A percentile compares a stretch with the other conserved stretches of the same genome.
Conservation (phyloP, 1,140 invertebrate species). For the Apolygus lucorum region DNA sequence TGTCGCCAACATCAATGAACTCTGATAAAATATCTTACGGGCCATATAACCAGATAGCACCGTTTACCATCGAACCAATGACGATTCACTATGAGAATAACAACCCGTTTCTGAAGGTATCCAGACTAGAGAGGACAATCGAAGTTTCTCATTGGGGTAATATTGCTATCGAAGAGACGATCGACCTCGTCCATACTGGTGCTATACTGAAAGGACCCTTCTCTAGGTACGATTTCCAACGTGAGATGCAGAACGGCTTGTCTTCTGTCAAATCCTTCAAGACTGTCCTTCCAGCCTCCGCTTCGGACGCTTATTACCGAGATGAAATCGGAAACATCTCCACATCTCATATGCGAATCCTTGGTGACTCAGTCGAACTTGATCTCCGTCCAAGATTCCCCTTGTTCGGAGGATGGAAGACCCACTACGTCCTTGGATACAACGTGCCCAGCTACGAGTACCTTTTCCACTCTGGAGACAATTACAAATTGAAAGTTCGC, state of each 20-base stretch:
- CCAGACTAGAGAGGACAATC: conserved; percentile 71
- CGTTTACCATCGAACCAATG: conserved; percentile 56
- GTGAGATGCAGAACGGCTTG: conserved; percentile 72
- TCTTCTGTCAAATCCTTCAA: conserved; percentile 87
- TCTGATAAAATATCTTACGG: conserved; percentile 79
- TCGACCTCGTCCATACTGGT: conserved; percentile 86
- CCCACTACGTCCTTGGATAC: conserved; percentile 93
- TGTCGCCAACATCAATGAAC: conserved; percentile 69
- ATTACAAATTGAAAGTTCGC: conserved; percentile 83
- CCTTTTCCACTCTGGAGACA: conserved; percentile 67
- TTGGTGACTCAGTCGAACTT: conserved; percentile 87
- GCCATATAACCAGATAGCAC: conserved; percentile 65
- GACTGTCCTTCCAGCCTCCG: conserved; percentile 82
- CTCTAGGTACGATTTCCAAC: conserved; percentile 89
- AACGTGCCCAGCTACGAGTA: conserved; percentile 97
- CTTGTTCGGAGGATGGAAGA: conserved; percentile 98
- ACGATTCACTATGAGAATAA: conserved; percentile 94
- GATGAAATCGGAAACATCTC: conserved; percentile 99
- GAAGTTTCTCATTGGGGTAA: conserved; percentile 99
- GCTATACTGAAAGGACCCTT: conserved; percentile 91
- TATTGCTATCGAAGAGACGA: conserved; percentile 90
- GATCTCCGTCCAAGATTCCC: conserved; percentile 93
- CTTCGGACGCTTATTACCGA: conserved; percentile 85
- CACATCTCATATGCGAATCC: conserved; percentile 81
- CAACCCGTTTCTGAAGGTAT: conserved; percentile 87